A percentile compares a stretch with the other conserved stretches of the same genome.
Conservation (phyloP, 30 jellyfish, hydroid and myxozoan species). For the Thelohanellus kitauei region DNA sequence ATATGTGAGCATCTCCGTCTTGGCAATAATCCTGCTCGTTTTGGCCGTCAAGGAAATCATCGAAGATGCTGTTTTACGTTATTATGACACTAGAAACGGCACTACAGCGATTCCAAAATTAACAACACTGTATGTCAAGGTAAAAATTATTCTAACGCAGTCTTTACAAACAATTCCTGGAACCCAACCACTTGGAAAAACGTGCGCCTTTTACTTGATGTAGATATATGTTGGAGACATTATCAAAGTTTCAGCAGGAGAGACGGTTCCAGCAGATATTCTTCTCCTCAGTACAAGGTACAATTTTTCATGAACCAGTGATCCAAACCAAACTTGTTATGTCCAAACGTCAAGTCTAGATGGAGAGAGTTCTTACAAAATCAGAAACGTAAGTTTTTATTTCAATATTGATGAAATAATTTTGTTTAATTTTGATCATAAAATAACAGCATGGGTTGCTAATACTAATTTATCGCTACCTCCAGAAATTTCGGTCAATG, state of each 20-base stretch:
- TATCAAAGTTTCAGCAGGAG: constrained; percentile 35
- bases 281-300: constrained; percentile 57
- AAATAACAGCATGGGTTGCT: too few species aligned
- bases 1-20: constrained; percentile 37
- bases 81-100: neutral
- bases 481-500: too few species aligned
- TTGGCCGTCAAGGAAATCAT: constrained; percentile 56
- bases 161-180: too few species aligned
- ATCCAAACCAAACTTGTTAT: constrained; percentile 30
- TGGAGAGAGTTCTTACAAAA: constrained; percentile 58
- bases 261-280: constrained; percentile 77
- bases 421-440: too few species aligned
- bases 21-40: constrained; percentile 20
- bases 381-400: constrained; percentile 18
- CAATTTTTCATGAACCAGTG: neutral
- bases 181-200: too few species aligned
- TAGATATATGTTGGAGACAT: constrained; percentile 58
- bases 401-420: too few species aligned
- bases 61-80: constrained; percentile 52
- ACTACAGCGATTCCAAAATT: neutral
- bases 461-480: too few species aligned
- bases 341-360: constrained; percentile 71
- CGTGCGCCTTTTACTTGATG: neutral
- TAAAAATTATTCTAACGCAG: too few species aligned
- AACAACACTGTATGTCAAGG: neutral